phyloP scores from a whole-genome alignment of 2,888 invertebrate genomes.

The Rambutsinella grinnellia region DNA sequence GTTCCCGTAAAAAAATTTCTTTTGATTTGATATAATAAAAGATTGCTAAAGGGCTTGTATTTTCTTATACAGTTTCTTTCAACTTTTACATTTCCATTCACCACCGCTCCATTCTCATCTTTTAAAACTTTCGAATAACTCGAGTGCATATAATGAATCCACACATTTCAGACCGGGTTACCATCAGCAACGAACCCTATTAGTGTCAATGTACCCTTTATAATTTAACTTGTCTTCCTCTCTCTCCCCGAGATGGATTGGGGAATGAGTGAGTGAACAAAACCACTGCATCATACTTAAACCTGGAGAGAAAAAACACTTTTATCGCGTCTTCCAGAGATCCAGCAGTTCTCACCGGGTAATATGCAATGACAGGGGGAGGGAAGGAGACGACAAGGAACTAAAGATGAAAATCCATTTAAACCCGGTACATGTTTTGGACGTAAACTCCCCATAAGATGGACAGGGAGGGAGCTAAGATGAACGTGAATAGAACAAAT shows the following conservation, averaged over 20 bases:
- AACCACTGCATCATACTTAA: conserved; percentile 5
- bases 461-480: conserved; percentile 19
- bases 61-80: too few relatives aligned
- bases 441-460: too few relatives aligned
- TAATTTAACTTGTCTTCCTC: conserved; percentile 12
- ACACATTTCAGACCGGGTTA: too few relatives aligned
- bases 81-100: too few relatives aligned
- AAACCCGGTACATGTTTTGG: conserved; percentile 11
- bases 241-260: conserved; percentile 30
- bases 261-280: conserved; percentile 26
- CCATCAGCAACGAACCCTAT: too few relatives aligned
- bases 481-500: conserved; percentile 55
- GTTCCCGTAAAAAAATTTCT: too few relatives aligned
- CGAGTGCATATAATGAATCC: too few relatives aligned
- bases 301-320: background rate
- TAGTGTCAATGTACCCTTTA: too few relatives aligned
- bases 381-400: background rate
- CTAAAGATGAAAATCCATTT: conserved; percentile 45
- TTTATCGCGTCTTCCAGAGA: background rate
- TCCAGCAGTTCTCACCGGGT: background rate
- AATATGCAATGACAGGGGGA: background rate
- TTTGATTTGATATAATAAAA: too few relatives aligned
- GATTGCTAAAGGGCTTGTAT: too few relatives aligned
- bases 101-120: too few relatives aligned
- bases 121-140: too few relatives aligned